Conservation (phyloP, 2,113 vertebrate genomes). For the Tachysurus fulvidraco region DNA sequence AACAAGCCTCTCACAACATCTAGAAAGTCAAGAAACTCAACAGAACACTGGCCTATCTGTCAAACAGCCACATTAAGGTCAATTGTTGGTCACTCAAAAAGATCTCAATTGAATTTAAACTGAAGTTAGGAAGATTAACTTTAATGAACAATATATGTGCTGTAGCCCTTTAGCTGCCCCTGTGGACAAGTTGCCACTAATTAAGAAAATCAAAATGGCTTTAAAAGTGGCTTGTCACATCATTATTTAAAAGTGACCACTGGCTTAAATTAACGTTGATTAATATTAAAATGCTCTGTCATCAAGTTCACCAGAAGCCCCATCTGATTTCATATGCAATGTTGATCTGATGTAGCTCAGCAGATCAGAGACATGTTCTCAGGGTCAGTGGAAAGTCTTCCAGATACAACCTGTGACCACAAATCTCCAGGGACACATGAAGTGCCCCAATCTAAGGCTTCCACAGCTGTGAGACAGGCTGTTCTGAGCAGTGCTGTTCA, state of each 20-base stretch:
- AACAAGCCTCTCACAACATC: background rate
- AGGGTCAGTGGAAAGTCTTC: background rate
- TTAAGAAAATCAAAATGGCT: background rate
- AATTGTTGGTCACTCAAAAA: background rate
- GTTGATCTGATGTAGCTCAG: background rate
- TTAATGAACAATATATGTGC: background rate
- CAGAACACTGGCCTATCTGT: background rate
- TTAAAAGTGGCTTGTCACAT: background rate
- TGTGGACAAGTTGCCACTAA: background rate
- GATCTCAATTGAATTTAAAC: background rate
- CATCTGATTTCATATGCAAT: background rate
- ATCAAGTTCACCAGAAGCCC: background rate
- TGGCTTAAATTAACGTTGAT: background rate
- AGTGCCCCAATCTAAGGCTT: background rate
- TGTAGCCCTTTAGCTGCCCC: background rate
- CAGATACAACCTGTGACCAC: background rate
- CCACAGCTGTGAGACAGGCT: constrained; percentile 5
- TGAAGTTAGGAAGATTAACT: background rate
- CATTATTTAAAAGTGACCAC: background rate
- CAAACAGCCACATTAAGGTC: background rate
- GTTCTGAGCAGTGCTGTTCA: background rate
- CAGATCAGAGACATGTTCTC: background rate
- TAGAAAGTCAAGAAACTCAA: background rate
- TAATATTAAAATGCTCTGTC: background rate
- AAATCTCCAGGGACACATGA: background rate